phyloP scores from a whole-genome alignment of 2,888 invertebrate genomes.

The Drosophila lutescens region DNA sequence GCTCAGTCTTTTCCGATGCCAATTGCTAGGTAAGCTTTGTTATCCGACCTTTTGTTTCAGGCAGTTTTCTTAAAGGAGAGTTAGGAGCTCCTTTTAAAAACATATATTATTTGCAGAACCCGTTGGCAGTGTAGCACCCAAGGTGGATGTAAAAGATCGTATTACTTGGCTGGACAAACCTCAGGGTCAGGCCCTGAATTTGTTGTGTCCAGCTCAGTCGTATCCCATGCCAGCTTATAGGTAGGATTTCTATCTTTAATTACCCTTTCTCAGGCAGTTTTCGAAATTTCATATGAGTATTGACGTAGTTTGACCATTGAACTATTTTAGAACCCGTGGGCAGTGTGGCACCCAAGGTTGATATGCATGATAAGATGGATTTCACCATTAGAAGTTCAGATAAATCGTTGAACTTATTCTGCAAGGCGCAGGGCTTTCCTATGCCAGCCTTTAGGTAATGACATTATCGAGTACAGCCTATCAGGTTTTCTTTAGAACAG shows the following conservation, averaged over 20 bases:
- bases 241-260: constrained; percentile 70
- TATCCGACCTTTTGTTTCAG: neutral
- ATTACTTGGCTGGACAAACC: constrained; percentile 86
- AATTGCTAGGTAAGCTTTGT: constrained; percentile 83
- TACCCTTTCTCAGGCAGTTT: constrained; percentile 58
- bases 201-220: constrained; percentile 91
- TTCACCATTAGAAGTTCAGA: constrained; percentile 72
- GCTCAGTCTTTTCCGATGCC: constrained; percentile 91
- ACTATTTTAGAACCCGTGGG: constrained; percentile 84
- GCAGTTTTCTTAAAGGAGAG: constrained; percentile 52
- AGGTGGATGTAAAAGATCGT: constrained; percentile 88
- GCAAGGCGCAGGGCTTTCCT: constrained; percentile 90
- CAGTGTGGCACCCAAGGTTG: constrained; percentile 87
- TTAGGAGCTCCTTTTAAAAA: neutral
- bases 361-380: constrained; percentile 84
- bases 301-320: neutral
- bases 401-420: constrained; percentile 85
- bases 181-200: constrained; percentile 85
- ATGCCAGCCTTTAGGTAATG: constrained; percentile 83
- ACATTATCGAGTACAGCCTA: neutral
- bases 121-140: constrained; percentile 88
- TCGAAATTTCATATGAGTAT: neutral
- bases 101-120: constrained; percentile 86
- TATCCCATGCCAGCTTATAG: constrained; percentile 88
- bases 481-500: neutral